Evolutionary conservation across 2,113 vertebrate species (phyloP).

Genomic region (Lutjanus erythropterus): DNA sequence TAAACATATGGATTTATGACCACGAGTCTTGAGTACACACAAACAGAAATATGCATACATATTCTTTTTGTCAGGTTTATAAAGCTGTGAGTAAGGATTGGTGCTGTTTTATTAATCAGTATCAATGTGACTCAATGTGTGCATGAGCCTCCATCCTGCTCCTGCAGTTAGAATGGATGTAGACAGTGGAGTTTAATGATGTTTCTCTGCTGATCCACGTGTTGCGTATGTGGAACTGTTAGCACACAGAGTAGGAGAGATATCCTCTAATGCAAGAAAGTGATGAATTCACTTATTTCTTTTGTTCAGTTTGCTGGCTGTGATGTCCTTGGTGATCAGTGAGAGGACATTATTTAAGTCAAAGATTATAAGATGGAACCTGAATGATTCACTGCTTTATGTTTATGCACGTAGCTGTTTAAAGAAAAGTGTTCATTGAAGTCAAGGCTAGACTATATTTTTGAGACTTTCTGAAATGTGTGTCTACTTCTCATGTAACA

Average conservation of each 20-base stretch:
- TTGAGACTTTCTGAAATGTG: neutral
- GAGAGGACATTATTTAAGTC: constrained; percentile 24
- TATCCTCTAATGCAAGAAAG: neutral
- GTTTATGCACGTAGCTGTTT: constrained; percentile 8
- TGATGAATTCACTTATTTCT: neutral
- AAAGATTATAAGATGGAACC: constrained; percentile 6
- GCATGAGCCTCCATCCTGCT: neutral
- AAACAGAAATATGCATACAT: neutral
- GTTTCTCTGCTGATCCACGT: neutral
- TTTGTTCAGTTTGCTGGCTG: neutral
- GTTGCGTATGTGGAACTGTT: neutral
- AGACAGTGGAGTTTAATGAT: neutral
- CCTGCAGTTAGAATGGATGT: neutral
- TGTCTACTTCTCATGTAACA: neutral
- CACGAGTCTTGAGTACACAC: neutral
- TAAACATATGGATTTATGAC: neutral
- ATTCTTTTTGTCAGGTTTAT: neutral
- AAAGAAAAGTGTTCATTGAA: neutral
- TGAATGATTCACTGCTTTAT: constrained; percentile 11
- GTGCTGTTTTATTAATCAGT: neutral
- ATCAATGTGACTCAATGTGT: neutral
- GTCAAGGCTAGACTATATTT: constrained; percentile 5
- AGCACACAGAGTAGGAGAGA: neutral
- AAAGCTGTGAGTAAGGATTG: neutral
- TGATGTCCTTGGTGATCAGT: constrained; percentile 10